These are phyloP conservation scores for Peribatodes rhomboidaria DNA, from an alignment of 2,888 invertebrate species.

Conservation along the genomic window DNA sequence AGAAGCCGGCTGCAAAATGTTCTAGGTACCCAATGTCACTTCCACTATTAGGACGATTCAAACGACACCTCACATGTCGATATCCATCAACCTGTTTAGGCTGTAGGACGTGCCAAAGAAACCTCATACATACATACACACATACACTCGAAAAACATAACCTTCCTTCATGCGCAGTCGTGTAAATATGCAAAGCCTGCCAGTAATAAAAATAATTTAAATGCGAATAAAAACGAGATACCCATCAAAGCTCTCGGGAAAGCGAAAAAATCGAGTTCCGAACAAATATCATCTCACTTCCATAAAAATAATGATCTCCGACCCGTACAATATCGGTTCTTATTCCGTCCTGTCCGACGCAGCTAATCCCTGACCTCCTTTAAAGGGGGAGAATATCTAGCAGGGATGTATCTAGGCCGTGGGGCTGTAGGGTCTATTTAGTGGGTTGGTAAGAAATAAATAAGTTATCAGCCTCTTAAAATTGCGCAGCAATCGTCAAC, in stretches of 20 bases:
- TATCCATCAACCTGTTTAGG: no score
- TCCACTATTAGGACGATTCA: no score
- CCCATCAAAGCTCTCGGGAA: slow-evolving; percentile 6
- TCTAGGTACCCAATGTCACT: no score
- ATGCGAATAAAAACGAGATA: neutral
- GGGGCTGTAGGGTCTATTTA: neutral
- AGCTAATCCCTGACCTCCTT: slow-evolving; percentile 39
- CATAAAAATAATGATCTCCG: slow-evolving; percentile 31
- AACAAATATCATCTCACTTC: slow-evolving; percentile 24
- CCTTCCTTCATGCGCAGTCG: no score
- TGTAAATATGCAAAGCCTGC: no score
- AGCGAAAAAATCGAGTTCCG: slow-evolving; percentile 13
- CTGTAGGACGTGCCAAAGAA: no score
- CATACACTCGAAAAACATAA: no score
- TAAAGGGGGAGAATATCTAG: slow-evolving; percentile 13
- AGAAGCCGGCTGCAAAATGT: no score
- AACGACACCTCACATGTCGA: no score
- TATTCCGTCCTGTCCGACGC: slow-evolving; percentile 30
- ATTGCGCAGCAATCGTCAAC: no score
- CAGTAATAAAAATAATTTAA: slow-evolving; percentile 1
- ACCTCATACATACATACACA: no score
- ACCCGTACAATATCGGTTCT: slow-evolving; percentile 33
- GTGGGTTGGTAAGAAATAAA: neutral
- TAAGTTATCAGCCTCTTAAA: no score
- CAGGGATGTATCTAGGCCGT: neutral